A percentile compares a stretch with the other conserved stretches of the same genome.
phyloP scores from a whole-genome alignment of 2,797 vertebrate species.

The Sebastes paucispinis region DNA sequence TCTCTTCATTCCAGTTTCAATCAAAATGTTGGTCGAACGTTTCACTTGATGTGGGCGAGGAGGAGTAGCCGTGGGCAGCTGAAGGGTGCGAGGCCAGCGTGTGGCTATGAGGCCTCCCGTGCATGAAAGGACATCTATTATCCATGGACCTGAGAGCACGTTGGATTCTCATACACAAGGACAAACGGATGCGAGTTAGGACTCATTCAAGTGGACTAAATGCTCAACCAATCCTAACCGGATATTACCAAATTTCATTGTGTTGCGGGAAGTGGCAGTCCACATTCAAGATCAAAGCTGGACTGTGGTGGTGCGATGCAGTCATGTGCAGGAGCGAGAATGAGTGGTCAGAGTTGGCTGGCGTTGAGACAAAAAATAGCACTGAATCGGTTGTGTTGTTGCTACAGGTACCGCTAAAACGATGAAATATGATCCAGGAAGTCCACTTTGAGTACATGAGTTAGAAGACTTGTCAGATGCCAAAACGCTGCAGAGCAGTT shows the following conservation, averaged over 20 bases:
- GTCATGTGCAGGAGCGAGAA: not conserved
- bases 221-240: not conserved
- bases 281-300: constrained; percentile 27
- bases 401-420: not conserved
- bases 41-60: constrained; percentile 75
- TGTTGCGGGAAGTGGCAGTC: not conserved
- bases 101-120: constrained; percentile 56
- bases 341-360: not conserved
- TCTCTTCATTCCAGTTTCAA: constrained; percentile 95
- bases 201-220: constrained; percentile 6
- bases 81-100: constrained; percentile 57
- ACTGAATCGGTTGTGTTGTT: not conserved
- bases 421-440: not conserved
- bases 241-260: constrained; percentile 1
- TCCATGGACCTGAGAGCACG: constrained; percentile 46
- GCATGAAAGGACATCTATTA: constrained; percentile 74
- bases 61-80: constrained; percentile 65
- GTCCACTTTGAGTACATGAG: not conserved
- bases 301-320: not conserved
- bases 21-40: constrained; percentile 89
- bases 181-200: constrained; percentile 45
- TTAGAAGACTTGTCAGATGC: not conserved
- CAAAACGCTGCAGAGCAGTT: not conserved
- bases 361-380: not conserved
- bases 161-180: constrained; percentile 51